phyloP scores from a whole-genome alignment of 2,888 invertebrate species.

The Noctua janthina region DNA sequence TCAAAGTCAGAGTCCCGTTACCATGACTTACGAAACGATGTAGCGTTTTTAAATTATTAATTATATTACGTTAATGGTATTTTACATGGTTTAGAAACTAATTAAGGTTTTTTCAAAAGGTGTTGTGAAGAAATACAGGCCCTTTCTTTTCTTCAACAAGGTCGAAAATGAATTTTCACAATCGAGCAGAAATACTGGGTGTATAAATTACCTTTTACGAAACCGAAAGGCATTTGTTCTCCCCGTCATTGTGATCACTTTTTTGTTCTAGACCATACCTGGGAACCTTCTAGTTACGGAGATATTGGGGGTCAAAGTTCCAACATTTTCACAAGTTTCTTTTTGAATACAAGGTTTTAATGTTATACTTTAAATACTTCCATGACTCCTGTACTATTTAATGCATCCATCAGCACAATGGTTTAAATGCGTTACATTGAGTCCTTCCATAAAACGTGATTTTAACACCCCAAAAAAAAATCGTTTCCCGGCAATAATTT shows the following conservation, averaged over 20 bases:
- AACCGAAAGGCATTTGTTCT: background rate
- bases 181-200: background rate
- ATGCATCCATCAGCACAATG: no score
- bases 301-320: background rate
- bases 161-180: background rate
- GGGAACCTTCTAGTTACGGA: background rate
- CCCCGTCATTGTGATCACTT: background rate
- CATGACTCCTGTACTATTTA: no score
- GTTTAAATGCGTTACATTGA: no score
- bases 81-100: background rate
- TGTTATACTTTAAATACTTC: no score
- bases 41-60: constrained; percentile 27
- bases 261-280: background rate
- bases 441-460: no score
- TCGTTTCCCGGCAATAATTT: no score
- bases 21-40: constrained; percentile 32
- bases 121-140: background rate
- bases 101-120: background rate
- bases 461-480: no score
- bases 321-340: no score
- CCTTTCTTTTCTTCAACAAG: background rate
- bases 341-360: no score
- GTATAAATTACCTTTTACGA: background rate
- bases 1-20: constrained; percentile 49
- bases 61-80: constrained; percentile 11